Conservation (phyloP, 2,888 invertebrate genomes). For the Cremastinae sp. region DNA sequence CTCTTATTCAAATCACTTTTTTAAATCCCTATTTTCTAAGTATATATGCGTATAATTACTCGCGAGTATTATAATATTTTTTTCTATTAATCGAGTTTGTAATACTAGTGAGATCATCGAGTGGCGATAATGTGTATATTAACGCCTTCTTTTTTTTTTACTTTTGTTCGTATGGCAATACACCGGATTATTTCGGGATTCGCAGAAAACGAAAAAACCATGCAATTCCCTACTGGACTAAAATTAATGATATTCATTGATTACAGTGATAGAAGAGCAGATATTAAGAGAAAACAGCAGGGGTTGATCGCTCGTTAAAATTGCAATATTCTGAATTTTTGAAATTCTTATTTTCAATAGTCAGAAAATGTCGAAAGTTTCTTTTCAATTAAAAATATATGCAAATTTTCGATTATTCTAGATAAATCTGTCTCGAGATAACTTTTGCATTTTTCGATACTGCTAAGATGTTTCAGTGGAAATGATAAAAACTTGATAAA, state of each 20-base stretch:
- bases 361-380: too few relatives aligned
- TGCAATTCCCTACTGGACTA: constrained; percentile 3
- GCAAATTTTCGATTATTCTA: too few relatives aligned
- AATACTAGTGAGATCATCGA: constrained; percentile 77
- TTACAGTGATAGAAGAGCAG: background rate
- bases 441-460: too few relatives aligned
- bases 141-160: background rate
- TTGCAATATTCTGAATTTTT: too few relatives aligned
- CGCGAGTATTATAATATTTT: constrained; percentile 27
- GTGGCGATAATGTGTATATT: constrained; percentile 63
- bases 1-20: background rate
- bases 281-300: too few relatives aligned
- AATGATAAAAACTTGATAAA: too few relatives aligned
- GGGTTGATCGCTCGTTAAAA: too few relatives aligned
- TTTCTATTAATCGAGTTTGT: constrained; percentile 60
- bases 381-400: too few relatives aligned
- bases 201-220: constrained; percentile 17
- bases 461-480: too few relatives aligned
- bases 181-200: constrained; percentile 58
- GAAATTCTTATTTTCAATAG: too few relatives aligned
- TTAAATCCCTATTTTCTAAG: constrained; percentile 2
- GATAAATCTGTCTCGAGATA: too few relatives aligned
- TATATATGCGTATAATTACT: constrained; percentile 11
- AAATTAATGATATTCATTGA: background rate
- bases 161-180: constrained; percentile 3